Evolutionary conservation across 2,888 invertebrate species (phyloP), one percentile per base, ranked within the genome.

Genomic region (Tyria jacobaeae): DNA sequence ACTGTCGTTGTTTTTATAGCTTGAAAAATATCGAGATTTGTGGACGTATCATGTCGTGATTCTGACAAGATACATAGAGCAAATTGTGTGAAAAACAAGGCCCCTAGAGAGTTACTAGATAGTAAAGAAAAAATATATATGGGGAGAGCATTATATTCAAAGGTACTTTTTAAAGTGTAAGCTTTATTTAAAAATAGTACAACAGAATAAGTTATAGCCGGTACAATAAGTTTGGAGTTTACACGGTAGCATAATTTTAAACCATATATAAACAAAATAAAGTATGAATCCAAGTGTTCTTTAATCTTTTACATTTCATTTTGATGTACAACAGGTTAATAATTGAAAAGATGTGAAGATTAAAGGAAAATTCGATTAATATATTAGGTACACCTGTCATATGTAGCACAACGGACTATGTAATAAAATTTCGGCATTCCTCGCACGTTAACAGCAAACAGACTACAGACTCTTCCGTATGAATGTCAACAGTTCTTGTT

Each of bases 401-500:
- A 44, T 41, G 31, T 24, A 25, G 41, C 24, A 51, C 35, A 37
- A 39, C 49, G 35, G 49, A 25, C 25, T 54, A 37, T 54, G 31
- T 54, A 53, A 49, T 24, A 15, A 50, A 48, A 17, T 24, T 53
- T 37, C 49, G 25, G 55, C 52, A 50, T 9, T 59, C n/a, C 2
- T 34, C 61, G 35, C 50, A 44, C 56, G 15, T 50, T 44, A 54
- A 56, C 35, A 63, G 25, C 37, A 44, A 52, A 52, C 52, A 41
- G 44, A 56, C 59, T 60, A 48, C 52, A 44, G 37, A 54, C 59
- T 60, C n/a, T 57, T 37, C 14, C 31, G 57, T 37, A 27, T 62
- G 41, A 65, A 57, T 60, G 66, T 58, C 24, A 47, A 35, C 47
- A 27, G 52, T 34, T 55, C 35, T 15, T 44, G 41, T 65, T 73